Evolutionary conservation across 2,797 vertebrate species (phyloP), one percentile per base, ranked within the genome.

Genomic region (Tadarida brasiliensis): DNA sequence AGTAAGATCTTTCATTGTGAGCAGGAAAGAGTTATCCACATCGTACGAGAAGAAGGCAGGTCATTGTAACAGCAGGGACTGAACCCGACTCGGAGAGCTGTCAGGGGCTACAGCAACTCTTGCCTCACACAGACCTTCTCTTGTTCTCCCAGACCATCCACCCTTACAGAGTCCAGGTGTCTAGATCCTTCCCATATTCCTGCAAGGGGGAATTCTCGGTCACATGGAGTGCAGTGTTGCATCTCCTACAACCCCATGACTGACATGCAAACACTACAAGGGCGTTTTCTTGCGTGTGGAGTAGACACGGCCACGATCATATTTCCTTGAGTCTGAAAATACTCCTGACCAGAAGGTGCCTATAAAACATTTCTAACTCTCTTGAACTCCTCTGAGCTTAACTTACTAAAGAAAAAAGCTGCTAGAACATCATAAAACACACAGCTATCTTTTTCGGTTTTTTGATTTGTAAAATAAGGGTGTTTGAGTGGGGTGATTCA

Each of bases 401-500:
- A 71, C 73, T 96, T 94, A 39, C 39, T 57, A 35, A 91, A 91
- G 56, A 91, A 90, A 24, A 56, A 70, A 81, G 68, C 51, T 61
- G 0, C 73, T 84, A 51, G 51, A 78, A n/a, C 85, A 74, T 65
- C 44, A 54, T 8, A 81, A 26, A 90, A 9, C n/a, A 44, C 5
- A 11, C 24, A 26, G 30, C 67, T 44, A 10, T 87, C 57, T 35
- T 88, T 22, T 83, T 76, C 20, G 24, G 68, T 89, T 78, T 83
- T 84, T 65, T 88, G 57, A 89, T 90, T 93, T 67, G 56, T 95
- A 71, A 97, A 95, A 61, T 84, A 94, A 90, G 11, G 11, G 15
- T 70, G 3, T 86, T 61, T 61, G 33, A 85, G 51, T 90, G 82
- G 44, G 61, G 47, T 95, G 49, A 47, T 54, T 89, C 57, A 19